Evolutionary conservation across 37 sponge, comb jelly and placozoan genomes (phyloP), one percentile per base, ranked within the genome.

Genomic region (Cliona cf. orientalis): DNA sequence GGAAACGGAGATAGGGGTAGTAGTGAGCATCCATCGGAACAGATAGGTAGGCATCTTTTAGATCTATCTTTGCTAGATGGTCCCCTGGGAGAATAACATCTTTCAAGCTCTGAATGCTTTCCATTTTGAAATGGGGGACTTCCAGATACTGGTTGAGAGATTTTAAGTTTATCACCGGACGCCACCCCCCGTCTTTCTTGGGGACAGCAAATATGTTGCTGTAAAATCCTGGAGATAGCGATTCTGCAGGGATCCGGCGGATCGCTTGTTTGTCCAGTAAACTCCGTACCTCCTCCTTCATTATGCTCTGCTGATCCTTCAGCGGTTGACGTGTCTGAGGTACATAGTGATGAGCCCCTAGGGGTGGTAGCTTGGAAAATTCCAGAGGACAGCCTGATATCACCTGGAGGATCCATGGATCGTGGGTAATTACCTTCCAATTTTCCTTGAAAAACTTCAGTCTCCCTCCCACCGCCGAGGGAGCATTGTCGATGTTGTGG

Each of bases 31-130:
- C 17, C 75, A 46, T 49, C 26, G 75, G 58, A 9, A 73, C 75
- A 29, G 56, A 28, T 6, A 53, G 21, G 75, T 73, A 73, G 7
- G 75, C 75, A 46, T 73, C 75, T 26, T 73, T 46, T 7, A 73
- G 29, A 35, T 75, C 76, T 34, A 75, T 26, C 39, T 53, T 57
- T 4, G 73, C 73, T 53, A 72, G 42, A 9, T n/a, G 23, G 43
- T 69, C 70, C 22, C 70, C 70, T 33, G 9, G 41, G 41, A 6
- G 43, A 9, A 69, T 7, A 21, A 69, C 11, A 33, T 69, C 70
- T 41, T 69, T 40, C 41, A 69, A 41, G 41, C 43, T 36, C 21
- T 29, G 28, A 29, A 63, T 29, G 7, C 33, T 19, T 25, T 19
- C 65, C n/a, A 63, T 63, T 19, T 63, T 63, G 65, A 58, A 49